Evolutionary conservation across 2,888 invertebrate species (phyloP).

Genomic region (Nemotelus nigrinus): DNA sequence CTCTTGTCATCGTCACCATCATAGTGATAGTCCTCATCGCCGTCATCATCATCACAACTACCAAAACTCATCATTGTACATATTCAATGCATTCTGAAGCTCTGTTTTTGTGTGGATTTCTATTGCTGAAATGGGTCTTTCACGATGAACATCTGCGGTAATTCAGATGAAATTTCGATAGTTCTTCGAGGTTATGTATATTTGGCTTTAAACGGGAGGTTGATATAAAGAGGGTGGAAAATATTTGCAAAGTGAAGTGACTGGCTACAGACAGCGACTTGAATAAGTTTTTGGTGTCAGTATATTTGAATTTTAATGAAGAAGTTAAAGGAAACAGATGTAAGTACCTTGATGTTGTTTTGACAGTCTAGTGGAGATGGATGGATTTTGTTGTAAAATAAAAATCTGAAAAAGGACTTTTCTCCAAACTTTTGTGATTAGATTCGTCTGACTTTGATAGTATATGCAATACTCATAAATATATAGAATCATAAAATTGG

Average conservation of each 20-base stretch:
- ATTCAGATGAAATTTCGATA: constrained; percentile 5
- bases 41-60: neutral
- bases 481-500: too few relatives aligned
- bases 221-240: neutral
- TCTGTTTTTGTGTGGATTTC: neutral
- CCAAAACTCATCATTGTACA: neutral
- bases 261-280: neutral
- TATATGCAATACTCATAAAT: too few relatives aligned
- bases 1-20: neutral
- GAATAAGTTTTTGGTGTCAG: neutral
- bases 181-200: neutral
- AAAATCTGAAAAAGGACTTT: too few relatives aligned
- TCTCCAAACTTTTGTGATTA: too few relatives aligned
- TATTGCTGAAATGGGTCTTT: neutral
- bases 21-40: neutral
- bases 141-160: constrained; percentile 13
- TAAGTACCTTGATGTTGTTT: too few relatives aligned
- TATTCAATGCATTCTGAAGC: neutral
- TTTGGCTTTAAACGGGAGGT: too few relatives aligned
- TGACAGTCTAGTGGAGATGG: too few relatives aligned
- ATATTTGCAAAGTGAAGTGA: neutral
- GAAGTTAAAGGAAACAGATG: too few relatives aligned
- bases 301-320: too few relatives aligned
- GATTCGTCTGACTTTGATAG: too few relatives aligned
- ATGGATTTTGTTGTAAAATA: too few relatives aligned